These are phyloP conservation scores for Chymomyza fuscimana DNA, from an alignment of 2,888 invertebrate genomes.

Conservation along the genomic window DNA sequence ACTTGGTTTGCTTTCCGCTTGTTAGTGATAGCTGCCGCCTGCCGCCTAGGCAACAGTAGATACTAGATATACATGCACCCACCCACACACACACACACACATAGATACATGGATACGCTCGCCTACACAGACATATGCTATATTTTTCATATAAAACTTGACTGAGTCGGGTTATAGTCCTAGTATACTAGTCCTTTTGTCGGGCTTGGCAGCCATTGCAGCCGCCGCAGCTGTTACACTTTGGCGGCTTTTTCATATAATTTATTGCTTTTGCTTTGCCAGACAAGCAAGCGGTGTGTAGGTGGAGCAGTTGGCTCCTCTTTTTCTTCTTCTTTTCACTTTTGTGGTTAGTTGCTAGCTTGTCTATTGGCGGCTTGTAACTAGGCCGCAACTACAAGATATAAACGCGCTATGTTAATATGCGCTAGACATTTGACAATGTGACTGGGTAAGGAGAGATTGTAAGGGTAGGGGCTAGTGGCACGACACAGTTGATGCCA, in stretches of 20 bases:
- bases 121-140: conserved; percentile 1
- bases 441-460: conserved; percentile 45
- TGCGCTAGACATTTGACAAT: conserved; percentile 58
- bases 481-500: conserved; percentile 8
- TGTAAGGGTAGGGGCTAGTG: neutral
- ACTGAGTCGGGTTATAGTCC: conserved; percentile 8
- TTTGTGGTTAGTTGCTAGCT: conserved; percentile 21
- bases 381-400: conserved; percentile 67
- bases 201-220: conserved; percentile 33
- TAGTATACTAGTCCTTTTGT: neutral
- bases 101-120: neutral
- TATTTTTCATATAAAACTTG: conserved; percentile 9
- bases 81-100: neutral
- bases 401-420: conserved; percentile 13
- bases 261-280: conserved; percentile 58
- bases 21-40: conserved; percentile 17
- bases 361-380: conserved; percentile 32
- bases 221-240: conserved; percentile 70
- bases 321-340: neutral
- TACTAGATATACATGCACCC: neutral
- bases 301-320: neutral
- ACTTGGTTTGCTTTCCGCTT: conserved; percentile 18
- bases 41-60: neutral
- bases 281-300: conserved; percentile 12
- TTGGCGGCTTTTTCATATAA: conserved; percentile 75